These are phyloP conservation scores for Jaculus jaculus DNA, from an alignment of 2,113 vertebrate genomes.

Conservation along the genomic window DNA sequence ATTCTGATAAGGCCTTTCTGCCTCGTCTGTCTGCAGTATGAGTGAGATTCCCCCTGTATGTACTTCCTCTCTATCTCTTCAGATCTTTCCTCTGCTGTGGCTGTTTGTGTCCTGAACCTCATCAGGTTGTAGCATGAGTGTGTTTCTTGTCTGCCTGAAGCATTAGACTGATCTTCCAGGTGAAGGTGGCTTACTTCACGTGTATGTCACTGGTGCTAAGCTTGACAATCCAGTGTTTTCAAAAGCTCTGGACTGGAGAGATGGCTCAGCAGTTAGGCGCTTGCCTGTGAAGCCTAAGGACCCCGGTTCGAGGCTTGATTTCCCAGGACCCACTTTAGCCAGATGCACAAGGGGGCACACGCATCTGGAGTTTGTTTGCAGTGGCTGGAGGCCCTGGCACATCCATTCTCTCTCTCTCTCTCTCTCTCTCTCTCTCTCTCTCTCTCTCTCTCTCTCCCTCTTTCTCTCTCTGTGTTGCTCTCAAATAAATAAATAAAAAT, in stretches of 20 bases:
- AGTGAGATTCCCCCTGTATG: not conserved
- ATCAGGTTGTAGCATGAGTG: not conserved
- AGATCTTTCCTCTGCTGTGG: not conserved
- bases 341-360: too few species aligned
- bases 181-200: not conserved
- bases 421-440: too few species aligned
- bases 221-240: slow-evolving; percentile 20
- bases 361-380: too few species aligned
- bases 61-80: not conserved
- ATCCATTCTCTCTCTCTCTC: too few species aligned
- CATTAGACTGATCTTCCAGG: not conserved
- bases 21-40: not conserved
- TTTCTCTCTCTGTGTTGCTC: too few species aligned
- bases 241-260: not conserved
- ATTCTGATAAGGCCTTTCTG: not conserved
- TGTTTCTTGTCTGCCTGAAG: not conserved
- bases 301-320: too few species aligned
- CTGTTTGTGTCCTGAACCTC: not conserved
- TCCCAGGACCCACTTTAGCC: too few species aligned
- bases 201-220: not conserved
- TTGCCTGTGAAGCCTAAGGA: too few species aligned
- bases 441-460: too few species aligned
- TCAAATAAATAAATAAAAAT: too few species aligned
- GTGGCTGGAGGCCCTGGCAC: too few species aligned
- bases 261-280: too few species aligned